These are phyloP conservation scores for Phylloscopus collybita DNA, from an alignment of 2,797 vertebrate genomes.

Conservation along the genomic window DNA sequence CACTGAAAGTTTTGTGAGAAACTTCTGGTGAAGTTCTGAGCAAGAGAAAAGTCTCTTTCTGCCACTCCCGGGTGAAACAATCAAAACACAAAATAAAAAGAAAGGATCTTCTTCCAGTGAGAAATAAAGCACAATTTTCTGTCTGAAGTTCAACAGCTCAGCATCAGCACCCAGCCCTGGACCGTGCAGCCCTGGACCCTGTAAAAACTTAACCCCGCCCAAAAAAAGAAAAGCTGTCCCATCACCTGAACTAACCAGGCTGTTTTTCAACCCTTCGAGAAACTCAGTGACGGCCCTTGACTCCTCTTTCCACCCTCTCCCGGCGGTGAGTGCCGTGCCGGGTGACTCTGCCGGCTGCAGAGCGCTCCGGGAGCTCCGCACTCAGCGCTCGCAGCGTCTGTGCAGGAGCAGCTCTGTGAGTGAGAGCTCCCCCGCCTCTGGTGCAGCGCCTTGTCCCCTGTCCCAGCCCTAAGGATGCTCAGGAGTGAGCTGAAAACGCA, in stretches of 20 bases:
- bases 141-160: neutral
- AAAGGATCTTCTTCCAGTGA: neutral
- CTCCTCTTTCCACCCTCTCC: neutral
- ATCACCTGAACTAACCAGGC: neutral
- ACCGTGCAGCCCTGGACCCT: neutral
- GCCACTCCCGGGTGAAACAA: neutral
- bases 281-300: neutral
- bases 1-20: neutral
- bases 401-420: neutral
- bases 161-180: neutral
- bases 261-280: neutral
- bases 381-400: neutral
- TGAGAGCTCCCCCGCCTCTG: neutral
- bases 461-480: neutral
- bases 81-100: neutral
- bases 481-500: neutral
- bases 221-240: neutral
- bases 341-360: neutral
- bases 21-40: neutral
- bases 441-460: neutral
- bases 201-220: fast-evolving
- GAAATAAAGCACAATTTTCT: neutral
- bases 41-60: neutral
- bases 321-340: conserved; percentile 5
- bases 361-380: neutral